Evolutionary conservation across 2,797 vertebrate genomes (phyloP).

Genomic region (Lindbergichthys nudifrons): DNA sequence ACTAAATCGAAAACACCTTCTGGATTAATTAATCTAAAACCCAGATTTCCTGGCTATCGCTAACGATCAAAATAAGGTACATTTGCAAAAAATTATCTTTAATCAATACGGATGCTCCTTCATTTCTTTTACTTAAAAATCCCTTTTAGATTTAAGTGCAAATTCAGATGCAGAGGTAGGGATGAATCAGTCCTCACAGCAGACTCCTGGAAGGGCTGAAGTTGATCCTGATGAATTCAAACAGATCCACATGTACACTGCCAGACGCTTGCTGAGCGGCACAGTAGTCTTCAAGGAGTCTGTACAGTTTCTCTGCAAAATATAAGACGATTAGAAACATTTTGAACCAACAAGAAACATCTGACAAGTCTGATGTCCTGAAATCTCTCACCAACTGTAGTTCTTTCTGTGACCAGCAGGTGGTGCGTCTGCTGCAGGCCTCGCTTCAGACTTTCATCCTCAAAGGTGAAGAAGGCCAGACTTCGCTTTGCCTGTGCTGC

Average conservation of each 20-base stretch:
- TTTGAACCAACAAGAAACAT: neutral
- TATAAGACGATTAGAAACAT: rapidly evolving
- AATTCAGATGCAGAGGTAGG: neutral
- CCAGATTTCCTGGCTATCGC: neutral
- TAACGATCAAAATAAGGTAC: no score
- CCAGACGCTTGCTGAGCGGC: rapidly evolving
- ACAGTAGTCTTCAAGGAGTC: constrained; percentile 61
- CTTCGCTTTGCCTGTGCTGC: constrained; percentile 68
- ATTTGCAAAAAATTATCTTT: neutral
- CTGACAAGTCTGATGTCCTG: neutral
- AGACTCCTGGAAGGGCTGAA: neutral
- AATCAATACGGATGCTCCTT: neutral
- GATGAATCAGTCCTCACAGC: constrained; percentile 46
- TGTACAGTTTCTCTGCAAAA: constrained; percentile 63
- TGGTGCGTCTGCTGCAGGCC: constrained; percentile 53
- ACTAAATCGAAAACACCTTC: no score
- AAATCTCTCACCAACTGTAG: constrained; percentile 74
- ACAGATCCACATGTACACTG: constrained; percentile 30
- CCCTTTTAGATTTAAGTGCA: constrained; percentile 2
- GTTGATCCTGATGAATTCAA: constrained; percentile 49
- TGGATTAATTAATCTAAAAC: no score
- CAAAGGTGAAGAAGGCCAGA: constrained; percentile 81
- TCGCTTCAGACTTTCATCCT: neutral
- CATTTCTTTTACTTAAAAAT: neutral
- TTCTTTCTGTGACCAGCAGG: constrained; percentile 46